Evolutionary conservation across 2,888 invertebrate species (phyloP).

Genomic region (Zaprionus obscuricornis): DNA sequence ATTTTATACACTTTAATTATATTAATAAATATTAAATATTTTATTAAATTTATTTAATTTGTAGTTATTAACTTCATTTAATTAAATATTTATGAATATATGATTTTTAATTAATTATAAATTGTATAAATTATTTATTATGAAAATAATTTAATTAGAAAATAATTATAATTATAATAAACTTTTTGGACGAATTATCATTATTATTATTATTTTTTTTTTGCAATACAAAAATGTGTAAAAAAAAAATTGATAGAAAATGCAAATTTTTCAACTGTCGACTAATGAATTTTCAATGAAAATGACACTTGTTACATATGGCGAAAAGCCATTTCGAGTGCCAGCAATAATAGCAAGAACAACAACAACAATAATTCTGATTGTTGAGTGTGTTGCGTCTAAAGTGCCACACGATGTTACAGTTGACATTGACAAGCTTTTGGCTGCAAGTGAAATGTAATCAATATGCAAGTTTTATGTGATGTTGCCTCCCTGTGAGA

Average conservation of each 20-base stretch:
- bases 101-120: too few relatives aligned
- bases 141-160: too few relatives aligned
- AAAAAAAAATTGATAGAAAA: background rate
- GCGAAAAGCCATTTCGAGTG: constrained; percentile 21
- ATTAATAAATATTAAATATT: too few relatives aligned
- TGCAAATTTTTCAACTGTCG: constrained; percentile 25
- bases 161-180: background rate
- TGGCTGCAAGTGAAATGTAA: constrained; percentile 61
- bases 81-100: too few relatives aligned
- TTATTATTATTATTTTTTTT: too few relatives aligned
- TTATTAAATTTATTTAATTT: too few relatives aligned
- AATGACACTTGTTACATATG: constrained; percentile 32
- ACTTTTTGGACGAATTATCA: too few relatives aligned
- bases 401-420: constrained; percentile 19
- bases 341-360: constrained; percentile 1
- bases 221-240: background rate
- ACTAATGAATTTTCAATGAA: constrained; percentile 52
- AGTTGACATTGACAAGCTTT: constrained; percentile 62
- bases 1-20: too few relatives aligned
- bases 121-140: too few relatives aligned
- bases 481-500: too few relatives aligned
- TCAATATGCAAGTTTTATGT: constrained; percentile 58
- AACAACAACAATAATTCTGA: background rate
- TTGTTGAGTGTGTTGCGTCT: constrained; percentile 3
- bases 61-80: too few relatives aligned